Evolutionary conservation across 2,888 invertebrate genomes (phyloP).

Genomic region (Sycophila texana): DNA sequence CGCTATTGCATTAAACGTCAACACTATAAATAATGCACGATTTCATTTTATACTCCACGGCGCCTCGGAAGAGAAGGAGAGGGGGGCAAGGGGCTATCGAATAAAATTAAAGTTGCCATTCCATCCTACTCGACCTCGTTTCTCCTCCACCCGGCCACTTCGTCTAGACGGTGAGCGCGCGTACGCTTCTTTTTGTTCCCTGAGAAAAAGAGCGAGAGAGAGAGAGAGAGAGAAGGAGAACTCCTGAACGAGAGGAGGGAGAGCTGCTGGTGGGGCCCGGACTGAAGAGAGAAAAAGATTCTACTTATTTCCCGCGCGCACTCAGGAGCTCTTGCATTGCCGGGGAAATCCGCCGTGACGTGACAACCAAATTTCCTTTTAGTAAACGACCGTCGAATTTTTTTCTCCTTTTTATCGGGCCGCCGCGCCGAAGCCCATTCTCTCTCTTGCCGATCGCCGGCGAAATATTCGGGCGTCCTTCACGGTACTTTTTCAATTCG

Average conservation of each 20-base stretch:
- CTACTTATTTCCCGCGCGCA: constrained; percentile 49
- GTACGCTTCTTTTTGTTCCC: constrained; percentile 22
- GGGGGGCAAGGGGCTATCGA: constrained; percentile 19
- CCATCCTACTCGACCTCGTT: constrained; percentile 18
- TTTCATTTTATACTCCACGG: constrained; percentile 43
- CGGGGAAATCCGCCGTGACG: constrained; percentile 2
- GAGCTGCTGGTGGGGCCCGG: background rate
- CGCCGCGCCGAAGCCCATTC: too few species aligned
- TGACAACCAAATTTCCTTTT: constrained; percentile 53
- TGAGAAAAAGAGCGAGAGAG: too few species aligned
- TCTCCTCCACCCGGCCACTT: constrained; percentile 38
- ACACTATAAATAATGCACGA: constrained; percentile 57
- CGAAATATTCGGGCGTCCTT: background rate
- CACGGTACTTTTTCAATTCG: too few species aligned
- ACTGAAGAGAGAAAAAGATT: constrained; percentile 14
- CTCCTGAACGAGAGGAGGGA: too few species aligned
- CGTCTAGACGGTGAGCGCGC: too few species aligned
- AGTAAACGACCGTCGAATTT: constrained; percentile 45
- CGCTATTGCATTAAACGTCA: constrained; percentile 53
- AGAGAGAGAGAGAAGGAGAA: too few species aligned
- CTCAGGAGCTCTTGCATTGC: constrained; percentile 15
- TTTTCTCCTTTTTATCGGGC: constrained; percentile 3
- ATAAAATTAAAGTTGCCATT: constrained; percentile 48
- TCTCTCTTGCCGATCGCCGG: background rate
- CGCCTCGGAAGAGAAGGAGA: too few species aligned